Evolutionary conservation across 2,888 invertebrate species (phyloP), one percentile per base, ranked within the genome.

Genomic region (Drosophila macrothrix): DNA sequence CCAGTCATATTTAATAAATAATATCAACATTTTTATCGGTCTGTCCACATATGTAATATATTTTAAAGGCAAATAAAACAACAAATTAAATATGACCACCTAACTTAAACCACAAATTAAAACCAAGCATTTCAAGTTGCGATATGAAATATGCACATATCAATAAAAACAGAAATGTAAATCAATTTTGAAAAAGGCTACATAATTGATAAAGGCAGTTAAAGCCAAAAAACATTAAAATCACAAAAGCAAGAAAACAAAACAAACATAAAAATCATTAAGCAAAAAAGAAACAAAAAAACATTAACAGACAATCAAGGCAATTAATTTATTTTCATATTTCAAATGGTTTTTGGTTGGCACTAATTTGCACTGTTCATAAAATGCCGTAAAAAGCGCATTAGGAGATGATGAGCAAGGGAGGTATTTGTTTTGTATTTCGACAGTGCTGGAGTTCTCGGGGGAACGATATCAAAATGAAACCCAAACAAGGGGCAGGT

Each of bases 401-500:
- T 82, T 69, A 68, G 66, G 28, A 50, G 78, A 50, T 52, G 53
- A 50, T 29, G 77, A 29, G 46, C 35, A 16, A 52, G 37, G 65
- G 9, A 58, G 22, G 3, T 37, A 25, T 35, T 25, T 54, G 33
- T 69, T 66, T 73, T 78, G 29, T 61, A 28, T 64, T 33, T 39
- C 41, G 60, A 33, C 49, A 6, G n/a, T 31, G 37, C 55, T 28
- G 25, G 16, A 25, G n/a, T 16, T 35, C 46, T 65, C 54, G 28
- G 25, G 29, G 31, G 39, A 19, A 59, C n/a, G 43, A 49, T 73
- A 84, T 77, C 76, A 84, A 73, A 72, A 80, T 70, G 56, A 72
- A 67, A 69, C 80, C 68, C 71, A 83, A 82, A 71, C 72, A 82
- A 49, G 59, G 70, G 60, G 66, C 67, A 80, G 81, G 86, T 86